Conservation (phyloP, 2,113 vertebrate species). For the Oostethus manadensis region DNA sequence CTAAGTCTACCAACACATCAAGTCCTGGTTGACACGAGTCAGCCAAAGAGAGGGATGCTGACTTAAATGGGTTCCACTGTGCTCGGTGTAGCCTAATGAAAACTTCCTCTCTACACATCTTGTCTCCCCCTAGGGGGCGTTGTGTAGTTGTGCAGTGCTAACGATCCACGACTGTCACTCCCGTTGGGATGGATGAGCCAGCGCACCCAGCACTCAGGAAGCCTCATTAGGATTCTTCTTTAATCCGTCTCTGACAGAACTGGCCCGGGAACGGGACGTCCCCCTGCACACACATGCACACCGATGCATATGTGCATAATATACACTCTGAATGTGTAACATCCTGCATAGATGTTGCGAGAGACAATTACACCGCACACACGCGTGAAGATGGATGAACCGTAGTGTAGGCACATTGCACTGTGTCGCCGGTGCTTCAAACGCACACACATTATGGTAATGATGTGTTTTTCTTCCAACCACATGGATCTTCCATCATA, state of each 20-base stretch:
- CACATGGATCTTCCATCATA: conserved; percentile 81
- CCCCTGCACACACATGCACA: conserved; percentile 34
- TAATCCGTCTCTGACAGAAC: conserved; percentile 93
- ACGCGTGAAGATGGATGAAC: conserved; percentile 7
- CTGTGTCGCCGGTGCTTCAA: conserved; percentile 13
- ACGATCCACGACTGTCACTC: conserved; percentile 85
- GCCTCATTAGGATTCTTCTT: conserved; percentile 94
- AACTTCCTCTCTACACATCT: conserved; percentile 12
- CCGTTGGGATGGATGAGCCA: conserved; percentile 84
- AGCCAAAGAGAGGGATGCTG: no score
- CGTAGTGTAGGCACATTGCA: conserved; percentile 29
- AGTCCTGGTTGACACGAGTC: no score
- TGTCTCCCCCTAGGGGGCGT: conserved; percentile 83
- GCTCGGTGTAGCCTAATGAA: not conserved
- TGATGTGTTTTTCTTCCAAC: conserved; percentile 80
- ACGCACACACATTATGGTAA: conserved; percentile 74
- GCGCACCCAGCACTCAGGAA: conserved; percentile 71
- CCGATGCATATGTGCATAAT: conserved; percentile 20
- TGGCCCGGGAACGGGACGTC: conserved; percentile 57
- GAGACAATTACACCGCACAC: conserved; percentile 20
- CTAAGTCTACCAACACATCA: no score
- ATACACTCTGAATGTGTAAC: conserved; percentile 5
- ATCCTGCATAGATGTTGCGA: conserved; percentile 14
- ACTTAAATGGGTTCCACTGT: not conserved
- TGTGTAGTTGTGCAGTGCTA: conserved; percentile 87